Conservation (phyloP, 1,140 invertebrate genomes). For the Drosophila sp. region DNA sequence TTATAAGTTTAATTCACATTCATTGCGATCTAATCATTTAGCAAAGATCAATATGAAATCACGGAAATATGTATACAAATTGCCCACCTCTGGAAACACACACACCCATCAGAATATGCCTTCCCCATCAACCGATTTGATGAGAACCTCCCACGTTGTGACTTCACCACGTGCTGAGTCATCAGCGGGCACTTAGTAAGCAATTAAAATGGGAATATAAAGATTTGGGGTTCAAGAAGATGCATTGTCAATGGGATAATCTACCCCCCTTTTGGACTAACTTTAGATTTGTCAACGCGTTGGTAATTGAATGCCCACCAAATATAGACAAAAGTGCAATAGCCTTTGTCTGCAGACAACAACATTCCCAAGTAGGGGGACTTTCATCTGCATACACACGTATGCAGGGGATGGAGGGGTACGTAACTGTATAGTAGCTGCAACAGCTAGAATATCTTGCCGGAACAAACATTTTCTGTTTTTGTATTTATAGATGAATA, state of each 20-base stretch:
- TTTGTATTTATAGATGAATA: slow-evolving; percentile 6
- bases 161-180: slow-evolving; percentile 8
- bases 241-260: slow-evolving; percentile 3
- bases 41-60: no score
- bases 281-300: slow-evolving; percentile 49
- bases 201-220: slow-evolving; percentile 41
- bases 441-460: slow-evolving; percentile 7
- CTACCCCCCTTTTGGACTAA: not conserved
- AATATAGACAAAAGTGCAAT: slow-evolving; percentile 38
- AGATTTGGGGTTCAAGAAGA: not conserved
- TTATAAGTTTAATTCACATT: no score
- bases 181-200: slow-evolving; percentile 49
- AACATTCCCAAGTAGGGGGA: not conserved
- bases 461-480: slow-evolving; percentile 13
- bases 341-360: slow-evolving; percentile 35
- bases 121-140: not conserved
- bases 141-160: slow-evolving; percentile 39
- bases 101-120: no score
- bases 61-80: no score
- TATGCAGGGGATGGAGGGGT: not conserved
- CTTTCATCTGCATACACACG: not conserved
- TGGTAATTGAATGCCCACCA: slow-evolving; percentile 54
- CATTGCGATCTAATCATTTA: no score
- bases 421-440: slow-evolving; percentile 3
- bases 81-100: no score